Conservation (phyloP, 2,888 invertebrate genomes). For the Pocota personata region DNA sequence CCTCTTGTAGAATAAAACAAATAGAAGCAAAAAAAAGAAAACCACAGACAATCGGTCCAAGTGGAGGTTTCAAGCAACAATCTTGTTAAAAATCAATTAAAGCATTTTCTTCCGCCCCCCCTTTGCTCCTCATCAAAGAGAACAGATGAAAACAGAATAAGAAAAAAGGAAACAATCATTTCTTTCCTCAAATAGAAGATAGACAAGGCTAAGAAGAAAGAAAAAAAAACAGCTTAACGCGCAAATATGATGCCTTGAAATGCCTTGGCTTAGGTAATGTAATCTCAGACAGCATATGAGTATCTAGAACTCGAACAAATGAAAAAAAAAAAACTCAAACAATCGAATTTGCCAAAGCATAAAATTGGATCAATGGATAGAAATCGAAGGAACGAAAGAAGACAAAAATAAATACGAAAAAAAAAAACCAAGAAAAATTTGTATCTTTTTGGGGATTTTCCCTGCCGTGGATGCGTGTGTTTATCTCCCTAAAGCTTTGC, state of each 20-base stretch:
- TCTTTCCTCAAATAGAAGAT: background rate
- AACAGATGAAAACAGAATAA: background rate
- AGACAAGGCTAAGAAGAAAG: background rate
- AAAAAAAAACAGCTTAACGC: constrained; percentile 17
- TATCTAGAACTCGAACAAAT: constrained; percentile 19
- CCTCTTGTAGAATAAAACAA: background rate
- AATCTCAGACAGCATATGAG: constrained; percentile 29
- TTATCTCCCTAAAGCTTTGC: constrained; percentile 15
- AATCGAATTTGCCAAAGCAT: constrained; percentile 59
- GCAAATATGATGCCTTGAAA: constrained; percentile 35
- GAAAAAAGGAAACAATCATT: background rate
- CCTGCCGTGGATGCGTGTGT: background rate
- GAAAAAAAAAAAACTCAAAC: constrained; percentile 23
- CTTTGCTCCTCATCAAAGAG: background rate
- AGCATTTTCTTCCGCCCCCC: background rate
- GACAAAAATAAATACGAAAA: constrained; percentile 27
- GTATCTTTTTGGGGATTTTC: constrained; percentile 32
- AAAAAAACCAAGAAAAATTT: constrained; percentile 9
- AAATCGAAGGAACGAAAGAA: constrained; percentile 39
- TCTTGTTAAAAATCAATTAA: constrained; percentile 62
- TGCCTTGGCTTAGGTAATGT: constrained; percentile 30
- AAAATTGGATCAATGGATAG: constrained; percentile 63
- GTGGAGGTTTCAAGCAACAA: constrained; percentile 32
- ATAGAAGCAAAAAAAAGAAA: background rate
- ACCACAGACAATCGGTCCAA: constrained; percentile 27